phyloP scores from a whole-genome alignment of 2,888 invertebrate genomes.

The Standfussiana lucernea region DNA sequence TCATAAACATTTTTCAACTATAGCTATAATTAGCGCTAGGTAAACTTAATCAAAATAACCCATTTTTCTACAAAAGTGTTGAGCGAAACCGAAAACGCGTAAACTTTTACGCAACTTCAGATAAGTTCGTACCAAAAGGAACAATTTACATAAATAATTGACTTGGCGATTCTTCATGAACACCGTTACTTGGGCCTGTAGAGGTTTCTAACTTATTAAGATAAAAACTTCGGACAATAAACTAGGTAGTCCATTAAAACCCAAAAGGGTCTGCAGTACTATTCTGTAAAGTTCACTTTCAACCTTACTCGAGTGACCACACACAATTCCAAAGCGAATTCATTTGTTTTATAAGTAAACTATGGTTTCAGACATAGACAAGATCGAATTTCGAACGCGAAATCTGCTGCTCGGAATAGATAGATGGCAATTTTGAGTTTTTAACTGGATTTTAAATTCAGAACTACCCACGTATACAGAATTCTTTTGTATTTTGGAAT shows the following conservation, averaged over 20 bases:
- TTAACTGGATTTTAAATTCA: not conserved
- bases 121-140: constrained; percentile 32
- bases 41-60: not conserved
- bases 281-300: not conserved
- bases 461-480: not conserved
- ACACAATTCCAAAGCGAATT: not conserved
- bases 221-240: constrained; percentile 38
- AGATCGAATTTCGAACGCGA: not conserved
- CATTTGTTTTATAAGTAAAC: not conserved
- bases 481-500: not conserved
- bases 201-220: constrained; percentile 31
- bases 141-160: constrained; percentile 61
- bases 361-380: not conserved
- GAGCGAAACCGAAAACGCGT: constrained; percentile 13
- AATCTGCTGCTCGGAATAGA: not conserved
- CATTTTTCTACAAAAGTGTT: constrained; percentile 18
- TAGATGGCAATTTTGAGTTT: not conserved
- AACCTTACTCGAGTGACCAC: not conserved
- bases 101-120: constrained; percentile 18
- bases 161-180: constrained; percentile 33
- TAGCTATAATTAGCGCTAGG: not conserved
- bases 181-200: constrained; percentile 34
- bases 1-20: too few species aligned
- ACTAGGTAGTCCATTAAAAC: constrained; percentile 11
- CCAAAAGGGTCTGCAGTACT: not conserved